Evolutionary conservation across 2,113 vertebrate genomes (phyloP), one percentile per base, ranked within the genome.

Genomic region (Trematomus loennbergii): DNA sequence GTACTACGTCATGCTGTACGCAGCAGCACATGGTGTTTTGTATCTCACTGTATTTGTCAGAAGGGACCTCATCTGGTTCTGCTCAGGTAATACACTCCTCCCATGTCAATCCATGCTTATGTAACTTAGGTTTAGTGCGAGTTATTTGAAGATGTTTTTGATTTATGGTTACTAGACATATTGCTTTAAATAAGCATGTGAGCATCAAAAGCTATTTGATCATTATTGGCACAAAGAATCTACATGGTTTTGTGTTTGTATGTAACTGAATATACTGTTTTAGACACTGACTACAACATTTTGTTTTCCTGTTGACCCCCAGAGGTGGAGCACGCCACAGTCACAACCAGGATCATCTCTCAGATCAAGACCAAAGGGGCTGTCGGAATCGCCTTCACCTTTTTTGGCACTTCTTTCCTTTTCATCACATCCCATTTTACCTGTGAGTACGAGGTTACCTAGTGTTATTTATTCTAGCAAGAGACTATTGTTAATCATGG

Each of bases 281-380:
- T 4, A 11, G 43, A 17, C 6, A 8, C 33, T 22, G 25, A 61
- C 60, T 33, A 49, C 40, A 12, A n/a, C n/a, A 25, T 78, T 43
- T 54, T 18, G 7, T 67, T 2, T 6, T 53, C 77, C 1, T 62
- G 70, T 72, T 70, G 61, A 67, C 68, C 17, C 18, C 64, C 94
- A 99, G 98, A 99, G 76, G 97, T 97, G 72, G 98, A 99, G 83
- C 96, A 94, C 2, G 95, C 97, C 85, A 97, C 97, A 0, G 98
- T 99, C 80, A 99, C 98, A 2, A 99, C 98, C 0, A 96, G 98
- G 55, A 98, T 99, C 3, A 97, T 99, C 64, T 99, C 98, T 13
- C 98, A 99, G 90, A 98, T 99, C 94, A 99, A 99, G 90, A 99
- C 98, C 75, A 99, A 99, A 90, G 98, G 98, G 1, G 97, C 98